These are phyloP conservation scores for Ligdia adustata DNA, from an alignment of 2,888 invertebrate species.

Conservation along the genomic window DNA sequence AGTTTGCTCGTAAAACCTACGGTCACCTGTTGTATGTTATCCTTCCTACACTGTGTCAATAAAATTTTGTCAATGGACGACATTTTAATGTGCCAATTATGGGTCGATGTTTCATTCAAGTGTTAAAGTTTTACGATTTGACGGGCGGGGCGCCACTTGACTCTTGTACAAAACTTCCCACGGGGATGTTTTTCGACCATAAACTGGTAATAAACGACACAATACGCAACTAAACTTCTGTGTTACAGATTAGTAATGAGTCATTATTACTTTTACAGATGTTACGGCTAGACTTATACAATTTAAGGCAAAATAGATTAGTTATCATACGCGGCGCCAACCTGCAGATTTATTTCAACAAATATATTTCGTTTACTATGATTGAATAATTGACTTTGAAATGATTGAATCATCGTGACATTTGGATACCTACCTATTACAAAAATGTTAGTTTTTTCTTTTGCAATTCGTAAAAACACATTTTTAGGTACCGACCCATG, in stretches of 20 bases:
- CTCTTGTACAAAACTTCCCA: conserved; percentile 39
- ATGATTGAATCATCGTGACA: too few species aligned
- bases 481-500: too few species aligned
- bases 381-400: too few species aligned
- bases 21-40: conserved; percentile 78
- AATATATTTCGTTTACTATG: too few species aligned
- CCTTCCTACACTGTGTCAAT: conserved; percentile 66
- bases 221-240: conserved; percentile 20
- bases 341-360: too few species aligned
- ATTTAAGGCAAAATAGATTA: too few species aligned
- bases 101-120: conserved; percentile 67
- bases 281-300: conserved; percentile 8
- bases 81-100: conserved; percentile 73
- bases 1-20: conserved; percentile 72
- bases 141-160: conserved; percentile 43
- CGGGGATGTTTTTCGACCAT: conserved; percentile 36
- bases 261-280: conserved; percentile 18
- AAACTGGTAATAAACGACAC: conserved; percentile 32
- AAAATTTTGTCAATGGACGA: conserved; percentile 73
- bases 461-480: too few species aligned
- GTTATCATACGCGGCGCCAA: too few species aligned
- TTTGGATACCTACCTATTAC: too few species aligned
- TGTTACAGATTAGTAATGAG: conserved; percentile 18
- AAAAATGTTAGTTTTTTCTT: too few species aligned
- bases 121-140: conserved; percentile 56